Base-by-base conservation (phyloP, 2,888 invertebrate species). In the Eupithecia dodoneata region DNA sequence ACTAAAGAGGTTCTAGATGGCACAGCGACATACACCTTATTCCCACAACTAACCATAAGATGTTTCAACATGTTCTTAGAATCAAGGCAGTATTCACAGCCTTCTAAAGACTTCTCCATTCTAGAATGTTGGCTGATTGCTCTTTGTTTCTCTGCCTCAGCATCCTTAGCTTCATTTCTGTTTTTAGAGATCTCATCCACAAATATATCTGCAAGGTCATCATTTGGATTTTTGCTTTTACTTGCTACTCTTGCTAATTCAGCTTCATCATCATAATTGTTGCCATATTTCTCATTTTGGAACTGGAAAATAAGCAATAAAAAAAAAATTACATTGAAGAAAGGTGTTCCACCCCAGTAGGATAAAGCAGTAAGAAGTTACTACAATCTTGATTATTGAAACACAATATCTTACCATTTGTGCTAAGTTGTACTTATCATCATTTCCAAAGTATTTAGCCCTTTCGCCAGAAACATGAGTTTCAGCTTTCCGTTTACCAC, bases 121-220 rank as follows among this genome's bases (percentile, higher is more conserved):
- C 95, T 96, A 81, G 96, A 93, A 86, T 98, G 98, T 85, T 98
- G 97, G 84, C 93, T 93, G 67, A 98, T 97, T 4, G 98, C 97
- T 84, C 95, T 95, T 52, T 96, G 95, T 81, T 96, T 95, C 83
- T 97, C 97, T 75, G 93, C 94, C 76, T 96, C 95, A 81, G 96
- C 96, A n/a, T 95, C 95, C 84, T 96, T 97, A 49, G 94, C 93
- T 72, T 96, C 95, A 47, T 96, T 95, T 83, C 96, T 96, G 81
- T 96, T 96, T 76, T 96, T 96, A 49, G 97, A 96, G 81, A 98
- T 98, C 84, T 97, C 96, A 87, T 97, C 97, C 49, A 97, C 96
- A 87, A 99, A 98, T 83, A 98, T 96, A 84, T 99, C 98, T 89
- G 98, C 98, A 84, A 98, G 93, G 86, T 98, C 98, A 86, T 97